Evolutionary conservation across 2,888 invertebrate species (phyloP).

Genomic region (Euclidia mi): DNA sequence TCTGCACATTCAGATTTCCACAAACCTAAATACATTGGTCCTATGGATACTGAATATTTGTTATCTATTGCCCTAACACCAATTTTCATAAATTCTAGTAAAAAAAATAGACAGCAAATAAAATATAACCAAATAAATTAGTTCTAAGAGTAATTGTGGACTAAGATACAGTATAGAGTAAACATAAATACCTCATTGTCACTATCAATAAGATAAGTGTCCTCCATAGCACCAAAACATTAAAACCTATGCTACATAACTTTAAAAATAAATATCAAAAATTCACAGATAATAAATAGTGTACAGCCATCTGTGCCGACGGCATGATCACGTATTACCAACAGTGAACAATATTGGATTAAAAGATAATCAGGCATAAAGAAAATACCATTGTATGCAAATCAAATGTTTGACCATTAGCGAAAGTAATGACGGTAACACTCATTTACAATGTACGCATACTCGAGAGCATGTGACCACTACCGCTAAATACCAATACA

Average conservation of each 20-base stretch:
- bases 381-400: constrained; percentile 84
- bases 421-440: constrained; percentile 72
- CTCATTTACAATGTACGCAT: constrained; percentile 68
- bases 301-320: constrained; percentile 46
- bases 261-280: constrained; percentile 29
- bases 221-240: constrained; percentile 69
- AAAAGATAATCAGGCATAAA: constrained; percentile 70
- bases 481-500: constrained; percentile 63
- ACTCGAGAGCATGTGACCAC: constrained; percentile 69
- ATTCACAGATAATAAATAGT: constrained; percentile 29
- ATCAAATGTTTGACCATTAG: constrained; percentile 79
- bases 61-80: constrained; percentile 3
- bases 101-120: not conserved
- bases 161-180: constrained; percentile 8
- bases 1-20: not conserved
- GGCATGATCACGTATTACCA: constrained; percentile 53
- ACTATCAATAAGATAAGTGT: constrained; percentile 72
- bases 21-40: not conserved
- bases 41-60: not conserved
- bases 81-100: not conserved
- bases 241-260: constrained; percentile 38
- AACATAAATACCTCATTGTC: constrained; percentile 72
- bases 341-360: constrained; percentile 55
- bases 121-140: not conserved
- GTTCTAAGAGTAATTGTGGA: not conserved